These are phyloP conservation scores for Sesamia nonagrioides DNA, from an alignment of 1,140 invertebrate genomes.

Conservation along the genomic window DNA sequence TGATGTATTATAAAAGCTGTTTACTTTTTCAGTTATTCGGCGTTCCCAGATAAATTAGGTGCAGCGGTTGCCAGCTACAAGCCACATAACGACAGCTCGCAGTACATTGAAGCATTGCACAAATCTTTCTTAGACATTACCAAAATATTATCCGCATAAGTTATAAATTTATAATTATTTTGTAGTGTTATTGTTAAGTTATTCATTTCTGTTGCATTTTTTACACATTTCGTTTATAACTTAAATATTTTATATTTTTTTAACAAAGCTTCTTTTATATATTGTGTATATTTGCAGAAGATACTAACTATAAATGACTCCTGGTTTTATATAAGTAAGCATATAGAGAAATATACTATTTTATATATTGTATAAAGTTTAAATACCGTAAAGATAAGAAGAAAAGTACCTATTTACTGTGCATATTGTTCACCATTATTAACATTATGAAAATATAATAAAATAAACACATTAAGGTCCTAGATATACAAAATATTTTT, in stretches of 20 bases:
- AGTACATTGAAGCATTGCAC: conserved; percentile 91
- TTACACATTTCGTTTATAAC: background rate
- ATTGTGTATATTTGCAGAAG: background rate
- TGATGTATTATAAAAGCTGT: no score
- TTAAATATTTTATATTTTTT: background rate
- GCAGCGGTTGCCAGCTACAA: conserved; percentile 93
- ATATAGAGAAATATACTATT: background rate
- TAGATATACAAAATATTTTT: background rate
- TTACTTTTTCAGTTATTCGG: conserved; percentile 89
- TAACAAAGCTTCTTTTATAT: background rate
- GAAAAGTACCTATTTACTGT: background rate
- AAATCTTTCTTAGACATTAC: conserved; percentile 91
- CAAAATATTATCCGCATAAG: conserved; percentile 71
- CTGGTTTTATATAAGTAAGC: no score
- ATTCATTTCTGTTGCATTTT: conserved; percentile 19
- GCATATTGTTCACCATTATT: background rate
- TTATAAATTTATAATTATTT: background rate
- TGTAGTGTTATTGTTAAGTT: background rate
- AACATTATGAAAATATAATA: background rate
- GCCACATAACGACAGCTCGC: conserved; percentile 89
- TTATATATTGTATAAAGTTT: background rate
- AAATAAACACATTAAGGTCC: background rate
- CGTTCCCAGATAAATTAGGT: conserved; percentile 93
- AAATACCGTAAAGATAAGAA: background rate
- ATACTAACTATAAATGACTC: background rate